A percentile compares a stretch with the other conserved stretches of the same genome.
phyloP scores from a whole-genome alignment of 23 tunicate species.

The Styela plicata region DNA sequence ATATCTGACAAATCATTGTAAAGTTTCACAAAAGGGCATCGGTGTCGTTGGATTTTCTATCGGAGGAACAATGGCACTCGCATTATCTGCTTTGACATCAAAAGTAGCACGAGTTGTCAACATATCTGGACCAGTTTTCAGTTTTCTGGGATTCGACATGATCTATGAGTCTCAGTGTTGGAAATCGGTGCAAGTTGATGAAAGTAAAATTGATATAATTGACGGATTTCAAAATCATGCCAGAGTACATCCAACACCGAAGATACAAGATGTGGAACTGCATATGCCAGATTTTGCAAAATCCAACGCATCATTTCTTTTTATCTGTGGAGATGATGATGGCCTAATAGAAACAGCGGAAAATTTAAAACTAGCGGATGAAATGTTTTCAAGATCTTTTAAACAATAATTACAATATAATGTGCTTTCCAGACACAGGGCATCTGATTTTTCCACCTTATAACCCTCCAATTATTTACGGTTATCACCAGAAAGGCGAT shows the following conservation, averaged over 20 bases:
- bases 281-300: background rate
- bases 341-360: background rate
- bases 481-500: background rate
- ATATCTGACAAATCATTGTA: background rate
- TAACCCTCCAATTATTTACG: background rate
- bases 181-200: background rate
- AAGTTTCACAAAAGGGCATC: background rate
- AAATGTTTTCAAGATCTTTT: background rate
- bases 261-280: background rate
- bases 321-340: background rate
- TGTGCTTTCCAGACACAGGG: background rate
- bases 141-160: background rate
- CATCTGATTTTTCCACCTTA: background rate
- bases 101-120: background rate
- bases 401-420: no score
- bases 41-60: background rate
- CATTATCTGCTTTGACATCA: background rate
- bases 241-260: background rate
- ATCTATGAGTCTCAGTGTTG: background rate
- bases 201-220: no score
- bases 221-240: background rate
- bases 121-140: background rate
- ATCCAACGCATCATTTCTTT: background rate
- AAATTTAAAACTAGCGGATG: background rate
- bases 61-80: background rate